A percentile compares a stretch with the other conserved stretches of the same genome.
Evolutionary conservation across 2,888 invertebrate species (phyloP).

Genomic region (Caenorhabditis sp.): DNA sequence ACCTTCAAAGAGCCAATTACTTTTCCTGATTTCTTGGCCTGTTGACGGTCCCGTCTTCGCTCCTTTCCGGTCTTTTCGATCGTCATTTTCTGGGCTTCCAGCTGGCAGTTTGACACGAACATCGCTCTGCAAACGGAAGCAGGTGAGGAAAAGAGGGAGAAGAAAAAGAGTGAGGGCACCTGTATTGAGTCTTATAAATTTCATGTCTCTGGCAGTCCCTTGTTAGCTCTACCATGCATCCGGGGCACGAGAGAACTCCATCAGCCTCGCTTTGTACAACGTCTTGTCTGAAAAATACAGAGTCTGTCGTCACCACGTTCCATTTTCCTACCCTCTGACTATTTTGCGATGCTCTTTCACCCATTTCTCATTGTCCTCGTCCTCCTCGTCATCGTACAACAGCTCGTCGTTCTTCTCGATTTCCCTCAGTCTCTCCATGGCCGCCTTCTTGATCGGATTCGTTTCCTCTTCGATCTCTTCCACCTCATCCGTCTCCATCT

Average conservation of each 20-base stretch:
- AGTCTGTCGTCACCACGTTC: too few relatives aligned
- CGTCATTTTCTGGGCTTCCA: slow-evolving; percentile 78
- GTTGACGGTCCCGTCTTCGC: slow-evolving; percentile 60
- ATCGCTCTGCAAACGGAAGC: slow-evolving; percentile 81
- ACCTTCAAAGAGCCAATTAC: slow-evolving; percentile 19
- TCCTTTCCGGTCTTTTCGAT: slow-evolving; percentile 69
- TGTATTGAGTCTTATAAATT: slow-evolving; percentile 82
- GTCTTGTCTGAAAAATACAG: slow-evolving; percentile 34
- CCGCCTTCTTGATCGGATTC: slow-evolving; percentile 61
- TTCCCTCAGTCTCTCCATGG: slow-evolving; percentile 57
- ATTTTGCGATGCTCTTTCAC: slow-evolving; percentile 80
- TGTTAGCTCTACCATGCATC: slow-evolving; percentile 83
- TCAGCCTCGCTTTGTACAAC: slow-evolving; percentile 77
- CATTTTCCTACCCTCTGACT: slow-evolving; percentile 26
- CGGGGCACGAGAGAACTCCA: slow-evolving; percentile 83
- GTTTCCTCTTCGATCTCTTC: slow-evolving; percentile 51
- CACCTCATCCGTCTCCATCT: slow-evolving; percentile 46
- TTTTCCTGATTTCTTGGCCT: slow-evolving; percentile 72
- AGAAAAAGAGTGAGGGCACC: slow-evolving; percentile 44
- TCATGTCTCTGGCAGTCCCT: slow-evolving; percentile 83
- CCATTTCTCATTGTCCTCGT: slow-evolving; percentile 82
- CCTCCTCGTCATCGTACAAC: slow-evolving; percentile 82
- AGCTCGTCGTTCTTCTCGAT: slow-evolving; percentile 56
- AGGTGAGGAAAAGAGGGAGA: background rate
- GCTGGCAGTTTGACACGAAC: slow-evolving; percentile 83